A percentile compares a stretch with the other conserved stretches of the same genome.
phyloP scores from a whole-genome alignment of 2,797 vertebrate genomes.

The Borostomias antarcticus region DNA sequence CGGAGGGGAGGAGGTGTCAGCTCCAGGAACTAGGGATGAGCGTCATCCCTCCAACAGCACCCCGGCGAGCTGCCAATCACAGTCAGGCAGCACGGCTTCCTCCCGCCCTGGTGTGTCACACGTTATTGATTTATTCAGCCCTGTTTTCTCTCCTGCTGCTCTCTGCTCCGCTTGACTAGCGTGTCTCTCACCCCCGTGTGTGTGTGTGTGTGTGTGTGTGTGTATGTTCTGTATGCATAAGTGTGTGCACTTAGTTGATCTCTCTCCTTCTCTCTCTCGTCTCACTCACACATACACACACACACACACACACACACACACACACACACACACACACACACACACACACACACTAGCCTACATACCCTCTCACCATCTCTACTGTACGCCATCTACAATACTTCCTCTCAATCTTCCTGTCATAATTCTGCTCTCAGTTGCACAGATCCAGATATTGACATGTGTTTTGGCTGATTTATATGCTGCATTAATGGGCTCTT shows the following conservation, averaged over 20 bases:
- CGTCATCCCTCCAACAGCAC: constrained; percentile 54
- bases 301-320: background rate
- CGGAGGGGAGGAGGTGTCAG: constrained; percentile 33
- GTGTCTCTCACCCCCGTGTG: constrained; percentile 29
- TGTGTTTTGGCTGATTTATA: constrained; percentile 55
- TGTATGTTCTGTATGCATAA: no score
- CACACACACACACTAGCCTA: constrained; percentile 2
- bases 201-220: constrained; percentile 17
- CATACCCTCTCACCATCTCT: constrained; percentile 17
- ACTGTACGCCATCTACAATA: constrained; percentile 5
- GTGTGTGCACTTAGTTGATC: no score
- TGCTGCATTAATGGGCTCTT: constrained; percentile 23
- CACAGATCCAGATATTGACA: constrained; percentile 49
- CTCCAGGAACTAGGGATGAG: constrained; percentile 45
- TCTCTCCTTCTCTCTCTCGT: background rate
- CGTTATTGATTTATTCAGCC: constrained; percentile 66
- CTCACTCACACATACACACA: background rate
- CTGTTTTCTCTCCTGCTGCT: constrained; percentile 33
- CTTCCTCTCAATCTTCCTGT: constrained; percentile 39
- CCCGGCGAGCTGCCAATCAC: constrained; percentile 67
- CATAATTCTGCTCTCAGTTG: constrained; percentile 39
- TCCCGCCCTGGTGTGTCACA: constrained; percentile 34
- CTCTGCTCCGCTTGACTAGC: constrained; percentile 15
- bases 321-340: background rate
- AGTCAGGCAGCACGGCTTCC: constrained; percentile 35